Base-by-base conservation (phyloP, 2,797 vertebrate genomes). In the Paedocypris micromegethes region DNA sequence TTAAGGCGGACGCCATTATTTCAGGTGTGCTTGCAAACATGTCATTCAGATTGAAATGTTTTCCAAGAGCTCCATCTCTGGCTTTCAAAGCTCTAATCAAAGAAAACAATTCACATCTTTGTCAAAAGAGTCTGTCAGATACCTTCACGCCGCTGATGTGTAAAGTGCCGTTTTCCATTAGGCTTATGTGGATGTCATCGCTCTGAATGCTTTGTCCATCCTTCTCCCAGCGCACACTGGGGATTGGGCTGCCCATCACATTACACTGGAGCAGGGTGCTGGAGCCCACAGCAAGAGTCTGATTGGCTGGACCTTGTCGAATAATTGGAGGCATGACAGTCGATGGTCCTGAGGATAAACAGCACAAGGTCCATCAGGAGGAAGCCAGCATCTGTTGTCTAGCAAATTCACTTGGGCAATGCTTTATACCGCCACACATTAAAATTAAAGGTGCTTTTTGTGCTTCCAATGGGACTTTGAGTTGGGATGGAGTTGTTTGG, bases 161-260 rank as follows among this genome's bases (percentile, higher is more conserved):
- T 78, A 98, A 83, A 23, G 93, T 96, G 78, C 95, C 92, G 0
- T 95, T 95, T 81, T 93, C 92, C 88, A 94, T 88, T 65, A 95
- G 82, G 78, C 75, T 92, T 83, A 92, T 39, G 2, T 86, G 89
- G 47, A 87, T 82, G 71, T 90, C 86, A 56, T 85, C 88, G 70
- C 81, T 88, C 74, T 84, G 82, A 72, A 98, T 82, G 78, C 78
- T 83, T 50, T 87, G 88, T 58, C 93, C 91, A 0, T 96, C 92
- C 80, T 94, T 98, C 84, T 92, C 90, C 96, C 95, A 97, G 0
- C 80, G 89, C 78, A 94, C 87, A 5, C 75, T 90, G 64, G 91
- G 89, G 0, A 87, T 81, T 7, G 92, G 87, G 46, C 89, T 89
- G 3, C 88, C 90, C 0, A 83, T 89, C 38, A 87, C 90, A 45